phyloP scores from a whole-genome alignment of 2,113 vertebrate species.

The Bagarius yarrelli region DNA sequence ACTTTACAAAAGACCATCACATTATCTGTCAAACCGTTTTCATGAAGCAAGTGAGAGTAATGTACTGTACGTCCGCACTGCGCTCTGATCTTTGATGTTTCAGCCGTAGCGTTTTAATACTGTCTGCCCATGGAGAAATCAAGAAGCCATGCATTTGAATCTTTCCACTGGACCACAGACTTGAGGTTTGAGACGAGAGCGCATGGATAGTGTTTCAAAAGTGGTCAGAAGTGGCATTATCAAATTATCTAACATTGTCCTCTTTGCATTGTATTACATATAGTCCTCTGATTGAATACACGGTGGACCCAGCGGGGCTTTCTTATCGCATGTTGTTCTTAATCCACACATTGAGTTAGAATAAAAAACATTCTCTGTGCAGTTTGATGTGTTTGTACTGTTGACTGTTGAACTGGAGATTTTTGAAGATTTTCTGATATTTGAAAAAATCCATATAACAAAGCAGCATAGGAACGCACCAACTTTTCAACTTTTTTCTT shows the following conservation, averaged over 20 bases:
- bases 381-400: constrained; percentile 8
- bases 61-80: constrained; percentile 60
- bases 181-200: constrained; percentile 22
- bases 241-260: constrained; percentile 3
- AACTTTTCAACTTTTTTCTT: background rate
- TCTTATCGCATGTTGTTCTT: background rate
- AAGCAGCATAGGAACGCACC: background rate
- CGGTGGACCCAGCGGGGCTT: background rate
- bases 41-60: constrained; percentile 44
- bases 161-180: constrained; percentile 19
- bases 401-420: constrained; percentile 14
- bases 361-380: background rate
- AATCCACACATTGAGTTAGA: background rate
- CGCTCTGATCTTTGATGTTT: constrained; percentile 55
- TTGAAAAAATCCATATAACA: constrained; percentile 27
- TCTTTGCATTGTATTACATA: background rate
- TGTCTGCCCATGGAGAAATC: constrained; percentile 28
- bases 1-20: constrained; percentile 53
- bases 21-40: constrained; percentile 53
- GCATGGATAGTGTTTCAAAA: constrained; percentile 22
- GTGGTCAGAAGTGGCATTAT: constrained; percentile 8
- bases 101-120: constrained; percentile 45
- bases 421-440: background rate
- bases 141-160: constrained; percentile 33
- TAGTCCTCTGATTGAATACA: background rate